A percentile compares a stretch with the other conserved stretches of the same genome.
phyloP scores from a whole-genome alignment of 1,140 invertebrate genomes.

The Chlorops oryzae region DNA sequence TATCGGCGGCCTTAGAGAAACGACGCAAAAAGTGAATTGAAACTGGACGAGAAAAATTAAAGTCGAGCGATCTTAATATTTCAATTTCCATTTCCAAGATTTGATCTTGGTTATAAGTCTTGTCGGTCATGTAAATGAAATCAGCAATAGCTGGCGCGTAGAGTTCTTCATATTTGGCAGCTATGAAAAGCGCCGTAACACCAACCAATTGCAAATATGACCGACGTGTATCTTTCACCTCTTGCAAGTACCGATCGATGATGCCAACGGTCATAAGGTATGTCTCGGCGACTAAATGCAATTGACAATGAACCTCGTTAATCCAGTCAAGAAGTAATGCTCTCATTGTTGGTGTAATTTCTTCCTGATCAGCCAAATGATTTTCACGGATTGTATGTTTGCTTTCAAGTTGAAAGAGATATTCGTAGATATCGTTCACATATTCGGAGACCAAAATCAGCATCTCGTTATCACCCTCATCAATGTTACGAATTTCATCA shows the following conservation, averaged over 20 bases:
- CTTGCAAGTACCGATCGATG: conserved; percentile 87
- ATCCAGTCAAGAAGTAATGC: conserved; percentile 88
- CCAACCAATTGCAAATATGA: conserved; percentile 84
- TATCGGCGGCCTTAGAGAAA: conserved; percentile 59
- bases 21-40: conserved; percentile 82
- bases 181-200: conserved; percentile 83
- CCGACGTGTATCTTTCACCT: conserved; percentile 51
- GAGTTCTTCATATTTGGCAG: conserved; percentile 95
- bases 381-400: conserved; percentile 53
- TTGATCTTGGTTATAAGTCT: conserved; percentile 74
- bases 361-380: conserved; percentile 57
- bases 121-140: conserved; percentile 89
- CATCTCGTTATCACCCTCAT: conserved; percentile 65
- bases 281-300: conserved; percentile 83
- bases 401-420: conserved; percentile 63
- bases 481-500: too few relatives aligned
- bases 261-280: conserved; percentile 83
- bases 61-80: conserved; percentile 71
- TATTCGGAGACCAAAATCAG: conserved; percentile 73
- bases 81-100: conserved; percentile 79
- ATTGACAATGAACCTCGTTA: conserved; percentile 85
- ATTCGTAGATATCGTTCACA: conserved; percentile 74
- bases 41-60: conserved; percentile 75
- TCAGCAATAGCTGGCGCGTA: conserved; percentile 81
- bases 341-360: conserved; percentile 73